Conservation (phyloP, 2,888 invertebrate species). For the Acrobasis suavella region DNA sequence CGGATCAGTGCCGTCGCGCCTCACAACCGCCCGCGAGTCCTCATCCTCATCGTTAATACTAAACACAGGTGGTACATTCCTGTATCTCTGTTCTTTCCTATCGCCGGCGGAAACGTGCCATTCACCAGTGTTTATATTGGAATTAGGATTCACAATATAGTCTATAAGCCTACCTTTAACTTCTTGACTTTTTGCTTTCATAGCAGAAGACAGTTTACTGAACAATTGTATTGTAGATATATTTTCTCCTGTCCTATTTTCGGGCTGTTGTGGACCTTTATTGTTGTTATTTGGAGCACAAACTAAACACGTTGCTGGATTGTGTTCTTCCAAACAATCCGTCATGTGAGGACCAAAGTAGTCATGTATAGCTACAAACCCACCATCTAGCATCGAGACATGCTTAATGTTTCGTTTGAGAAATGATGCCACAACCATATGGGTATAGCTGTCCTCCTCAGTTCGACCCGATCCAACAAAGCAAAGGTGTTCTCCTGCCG, state of each 20-base stretch:
- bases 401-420: constrained; percentile 96
- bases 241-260: constrained; percentile 58
- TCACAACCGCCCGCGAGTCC: constrained; percentile 59
- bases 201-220: constrained; percentile 91
- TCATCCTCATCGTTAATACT: constrained; percentile 94
- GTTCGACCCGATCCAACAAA: constrained; percentile 96
- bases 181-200: constrained; percentile 95
- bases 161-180: constrained; percentile 95
- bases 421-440: constrained; percentile 99
- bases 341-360: constrained; percentile 91
- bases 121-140: constrained; percentile 82
- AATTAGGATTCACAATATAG: constrained; percentile 94
- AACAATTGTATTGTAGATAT: constrained; percentile 86
- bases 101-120: constrained; percentile 93
- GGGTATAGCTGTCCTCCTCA: constrained; percentile 97
- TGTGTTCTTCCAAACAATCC: constrained; percentile 93
- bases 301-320: constrained; percentile 89
- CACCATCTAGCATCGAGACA: constrained; percentile 95
- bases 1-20: constrained; percentile 74
- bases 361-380: constrained; percentile 92
- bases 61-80: constrained; percentile 95
- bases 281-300: constrained; percentile 84
- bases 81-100: constrained; percentile 92
- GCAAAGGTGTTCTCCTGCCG: constrained; percentile 94
- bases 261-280: constrained; percentile 49